Evolutionary conservation across 2,888 invertebrate species (phyloP).

Genomic region (Tipula helvola): DNA sequence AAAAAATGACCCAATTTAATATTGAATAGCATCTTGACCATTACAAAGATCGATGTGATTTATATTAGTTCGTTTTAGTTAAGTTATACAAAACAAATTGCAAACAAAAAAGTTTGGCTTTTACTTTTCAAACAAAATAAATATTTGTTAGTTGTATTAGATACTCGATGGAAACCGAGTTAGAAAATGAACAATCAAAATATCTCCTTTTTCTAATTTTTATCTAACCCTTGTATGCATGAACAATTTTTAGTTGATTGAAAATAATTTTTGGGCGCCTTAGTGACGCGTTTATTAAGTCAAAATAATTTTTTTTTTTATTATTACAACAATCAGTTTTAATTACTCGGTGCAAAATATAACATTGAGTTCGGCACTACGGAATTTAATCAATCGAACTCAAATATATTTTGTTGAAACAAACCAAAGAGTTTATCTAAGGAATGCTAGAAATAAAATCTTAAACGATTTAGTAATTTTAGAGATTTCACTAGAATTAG

Average conservation of each 20-base stretch:
- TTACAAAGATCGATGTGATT: neutral
- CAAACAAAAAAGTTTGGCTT: neutral
- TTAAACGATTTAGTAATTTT: too few relatives aligned
- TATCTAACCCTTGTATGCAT: neutral
- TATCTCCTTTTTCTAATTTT: neutral
- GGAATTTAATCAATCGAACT: neutral
- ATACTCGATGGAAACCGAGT: neutral
- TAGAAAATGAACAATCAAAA: neutral
- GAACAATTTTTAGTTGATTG: neutral
- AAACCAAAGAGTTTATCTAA: too few relatives aligned
- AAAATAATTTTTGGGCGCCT: neutral
- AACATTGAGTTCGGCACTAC: neutral
- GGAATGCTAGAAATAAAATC: too few relatives aligned
- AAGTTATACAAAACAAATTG: neutral
- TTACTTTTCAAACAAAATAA: neutral
- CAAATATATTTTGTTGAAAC: neutral
- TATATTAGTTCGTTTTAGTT: neutral
- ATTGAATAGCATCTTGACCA: neutral
- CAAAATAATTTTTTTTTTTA: neutral
- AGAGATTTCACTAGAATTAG: too few relatives aligned
- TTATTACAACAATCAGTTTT: neutral
- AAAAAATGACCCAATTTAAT: neutral
- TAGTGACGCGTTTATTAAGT: neutral
- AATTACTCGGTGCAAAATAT: neutral
- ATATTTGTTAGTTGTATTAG: neutral